These are phyloP conservation scores for Dipodomys merriami DNA, from an alignment of 2,113 vertebrate species.

Conservation along the genomic window DNA sequence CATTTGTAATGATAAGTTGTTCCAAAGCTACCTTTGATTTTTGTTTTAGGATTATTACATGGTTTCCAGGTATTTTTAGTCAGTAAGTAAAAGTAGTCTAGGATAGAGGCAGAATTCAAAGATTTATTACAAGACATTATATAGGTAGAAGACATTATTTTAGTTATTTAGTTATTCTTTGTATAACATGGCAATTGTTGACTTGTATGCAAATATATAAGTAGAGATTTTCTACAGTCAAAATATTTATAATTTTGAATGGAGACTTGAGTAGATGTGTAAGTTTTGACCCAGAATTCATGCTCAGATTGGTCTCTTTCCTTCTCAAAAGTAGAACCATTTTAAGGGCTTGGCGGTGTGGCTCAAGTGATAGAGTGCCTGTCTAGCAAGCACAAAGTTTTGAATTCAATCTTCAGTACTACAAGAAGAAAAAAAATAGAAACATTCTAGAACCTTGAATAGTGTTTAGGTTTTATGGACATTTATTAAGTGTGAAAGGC, in stretches of 20 bases:
- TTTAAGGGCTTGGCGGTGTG: too few relatives aligned
- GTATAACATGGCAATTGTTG: neutral
- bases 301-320: neutral
- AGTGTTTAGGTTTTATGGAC: neutral
- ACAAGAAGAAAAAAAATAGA: neutral
- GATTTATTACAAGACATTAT: neutral
- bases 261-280: neutral
- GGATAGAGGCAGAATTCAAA: conserved; percentile 31
- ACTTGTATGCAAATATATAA: conserved; percentile 20
- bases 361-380: too few relatives aligned
- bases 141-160: conserved; percentile 20
- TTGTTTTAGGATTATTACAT: conserved; percentile 50
- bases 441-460: neutral
- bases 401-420: too few relatives aligned
- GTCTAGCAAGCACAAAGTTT: too few relatives aligned
- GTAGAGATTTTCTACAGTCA: neutral
- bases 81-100: conserved; percentile 39
- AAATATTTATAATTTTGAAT: conserved; percentile 37
- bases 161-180: conserved; percentile 23
- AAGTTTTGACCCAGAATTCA: conserved; percentile 1
- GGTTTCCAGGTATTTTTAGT: conserved; percentile 17
- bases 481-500: neutral
- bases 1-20: conserved; percentile 37
- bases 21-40: conserved; percentile 50
- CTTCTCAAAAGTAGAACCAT: neutral